Percentiles rank a stretch among this genome's conserved stretches.
Evolutionary conservation across 1,140 invertebrate species (phyloP).

Genomic region (Pinna nobilis): DNA sequence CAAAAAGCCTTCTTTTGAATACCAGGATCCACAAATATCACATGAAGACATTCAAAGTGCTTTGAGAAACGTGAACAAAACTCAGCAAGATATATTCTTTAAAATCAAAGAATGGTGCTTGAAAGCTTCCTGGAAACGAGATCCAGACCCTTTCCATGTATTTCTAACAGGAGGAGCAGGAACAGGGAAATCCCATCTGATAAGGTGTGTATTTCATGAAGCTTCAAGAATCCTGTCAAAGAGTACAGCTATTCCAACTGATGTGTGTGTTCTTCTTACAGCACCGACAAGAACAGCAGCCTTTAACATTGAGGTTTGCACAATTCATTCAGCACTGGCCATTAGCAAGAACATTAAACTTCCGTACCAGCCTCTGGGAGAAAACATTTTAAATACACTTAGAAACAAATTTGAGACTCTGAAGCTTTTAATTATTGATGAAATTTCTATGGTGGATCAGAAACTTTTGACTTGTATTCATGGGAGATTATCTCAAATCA

Average conservation of each 20-base stretch:
- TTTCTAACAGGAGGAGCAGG: conserved; percentile 27
- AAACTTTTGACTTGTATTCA: conserved; percentile 37
- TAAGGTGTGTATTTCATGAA: conserved; percentile 22
- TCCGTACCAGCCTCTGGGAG: conserved; percentile 19
- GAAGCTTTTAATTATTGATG: conserved; percentile 41
- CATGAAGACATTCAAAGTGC: neutral
- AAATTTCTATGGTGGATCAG: conserved; percentile 43
- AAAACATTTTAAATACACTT: conserved; percentile 7
- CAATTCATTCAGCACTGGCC: conserved; percentile 6
- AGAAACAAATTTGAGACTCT: conserved; percentile 10
- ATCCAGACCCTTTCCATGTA: conserved; percentile 17
- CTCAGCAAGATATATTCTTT: conserved; percentile 16
- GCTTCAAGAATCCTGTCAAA: conserved; percentile 19
- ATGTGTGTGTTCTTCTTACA: conserved; percentile 24
- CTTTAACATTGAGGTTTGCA: conserved; percentile 32
- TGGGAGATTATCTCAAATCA: conserved; percentile 32
- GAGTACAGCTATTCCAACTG: conserved; percentile 7
- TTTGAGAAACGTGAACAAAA: conserved; percentile 11
- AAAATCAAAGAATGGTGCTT: conserved; percentile 3
- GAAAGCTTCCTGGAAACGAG: neutral
- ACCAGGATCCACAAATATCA: conserved; percentile 10
- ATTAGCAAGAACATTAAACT: conserved; percentile 6
- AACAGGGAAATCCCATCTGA: conserved; percentile 27
- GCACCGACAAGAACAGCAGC: conserved; percentile 29
- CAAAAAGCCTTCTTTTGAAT: conserved; percentile 8